phyloP scores from a whole-genome alignment of 2,113 vertebrate species.

The Lutjanus erythropterus region DNA sequence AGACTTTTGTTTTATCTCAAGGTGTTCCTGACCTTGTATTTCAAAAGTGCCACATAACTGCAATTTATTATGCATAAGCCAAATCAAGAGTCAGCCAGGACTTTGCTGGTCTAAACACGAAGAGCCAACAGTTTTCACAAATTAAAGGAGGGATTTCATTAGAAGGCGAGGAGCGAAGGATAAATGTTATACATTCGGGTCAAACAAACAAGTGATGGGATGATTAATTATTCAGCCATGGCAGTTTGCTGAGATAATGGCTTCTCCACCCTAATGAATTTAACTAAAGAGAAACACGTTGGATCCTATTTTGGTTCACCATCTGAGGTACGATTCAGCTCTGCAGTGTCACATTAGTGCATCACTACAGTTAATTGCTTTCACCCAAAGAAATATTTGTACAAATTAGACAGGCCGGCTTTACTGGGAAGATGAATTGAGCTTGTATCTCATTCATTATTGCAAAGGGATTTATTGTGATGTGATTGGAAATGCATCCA shows the following conservation, averaged over 20 bases:
- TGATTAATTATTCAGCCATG: constrained; percentile 82
- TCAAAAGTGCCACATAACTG: constrained; percentile 50
- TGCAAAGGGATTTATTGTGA: constrained; percentile 60
- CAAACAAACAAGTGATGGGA: constrained; percentile 80
- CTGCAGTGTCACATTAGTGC: constrained; percentile 62
- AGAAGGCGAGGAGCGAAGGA: constrained; percentile 45
- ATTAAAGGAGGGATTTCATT: constrained; percentile 76
- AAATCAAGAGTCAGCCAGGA: constrained; percentile 50
- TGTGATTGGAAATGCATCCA: constrained; percentile 53
- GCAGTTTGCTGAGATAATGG: constrained; percentile 80
- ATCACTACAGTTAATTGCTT: constrained; percentile 74
- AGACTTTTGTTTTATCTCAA: constrained; percentile 38
- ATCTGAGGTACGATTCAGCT: constrained; percentile 60
- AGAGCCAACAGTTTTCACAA: constrained; percentile 63
- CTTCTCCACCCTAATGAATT: constrained; percentile 73
- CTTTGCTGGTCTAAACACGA: constrained; percentile 41
- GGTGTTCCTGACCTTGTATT: constrained; percentile 65
- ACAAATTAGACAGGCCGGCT: constrained; percentile 65
- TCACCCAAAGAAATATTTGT: constrained; percentile 78
- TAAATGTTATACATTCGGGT: constrained; percentile 76
- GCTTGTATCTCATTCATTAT: constrained; percentile 66
- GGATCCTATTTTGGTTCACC: constrained; percentile 61
- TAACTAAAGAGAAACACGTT: constrained; percentile 70
- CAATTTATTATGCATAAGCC: constrained; percentile 73
- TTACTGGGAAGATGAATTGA: constrained; percentile 62